Evolutionary conservation across 2,888 invertebrate genomes (phyloP), one percentile per base, ranked within the genome.

Genomic region (Rapana venosa): DNA sequence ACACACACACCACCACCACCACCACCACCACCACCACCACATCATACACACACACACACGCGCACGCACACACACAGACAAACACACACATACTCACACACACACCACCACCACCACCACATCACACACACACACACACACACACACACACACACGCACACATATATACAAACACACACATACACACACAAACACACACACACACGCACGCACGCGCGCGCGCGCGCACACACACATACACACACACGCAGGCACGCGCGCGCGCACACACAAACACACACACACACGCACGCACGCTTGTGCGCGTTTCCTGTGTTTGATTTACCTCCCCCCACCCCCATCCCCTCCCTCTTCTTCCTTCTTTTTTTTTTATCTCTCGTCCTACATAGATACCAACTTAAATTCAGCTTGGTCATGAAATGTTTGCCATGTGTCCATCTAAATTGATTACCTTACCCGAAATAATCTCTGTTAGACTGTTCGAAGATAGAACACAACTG

Each of bases 51-150:
- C 36, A 81, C 36, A 81, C 35, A 81, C 81, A 81, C 35, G 35
- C 35, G 35, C 81, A 81, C n/a, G n/a, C 74, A 74, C 74, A 74
- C 74, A 74, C 74, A 74, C n/a, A 74, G n/a, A 74, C 74, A 74
- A 13, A 74, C 74, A 26, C 8, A 47, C 47, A 47, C 47, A 47
- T 8, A 47, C 47, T 5, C 47, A 47, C 47, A 47, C 47, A 47
- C 47, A 47, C 47, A 47, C 47, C 8, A 47, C 2, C 47, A 47
- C 47, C 8, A 47, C 2, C 47, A 47, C 47, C 47, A 47, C 47
- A 47, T 8, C 47, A 47, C 47, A 47, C 47, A 47, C 47, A 47
- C 47, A 47, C 47, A 47, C 47, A 47, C 47, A 47, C 47, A 8
- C 13, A 20, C 61, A 61, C 61, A 61, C 61, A 20, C 61, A 61